Conservation (phyloP, 1,140 invertebrate species). For the Radopholus similis region DNA sequence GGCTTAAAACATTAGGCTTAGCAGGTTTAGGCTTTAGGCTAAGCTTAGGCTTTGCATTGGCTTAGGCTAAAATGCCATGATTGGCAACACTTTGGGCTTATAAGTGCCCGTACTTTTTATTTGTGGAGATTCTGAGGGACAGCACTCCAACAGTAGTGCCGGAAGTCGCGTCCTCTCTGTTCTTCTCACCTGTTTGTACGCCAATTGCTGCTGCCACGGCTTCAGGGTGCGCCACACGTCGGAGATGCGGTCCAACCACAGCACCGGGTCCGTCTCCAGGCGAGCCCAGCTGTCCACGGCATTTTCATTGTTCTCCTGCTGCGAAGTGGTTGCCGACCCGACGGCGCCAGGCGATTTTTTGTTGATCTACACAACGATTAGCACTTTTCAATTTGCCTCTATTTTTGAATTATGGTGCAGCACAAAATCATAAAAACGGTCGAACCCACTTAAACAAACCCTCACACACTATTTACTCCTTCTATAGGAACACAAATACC, state of each 20-base stretch:
- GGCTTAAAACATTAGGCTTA: too few relatives aligned
- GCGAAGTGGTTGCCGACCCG: not conserved
- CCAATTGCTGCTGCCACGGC: constrained; percentile 47
- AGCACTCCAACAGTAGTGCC: too few relatives aligned
- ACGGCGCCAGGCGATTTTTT: not conserved
- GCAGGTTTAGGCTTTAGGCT: too few relatives aligned
- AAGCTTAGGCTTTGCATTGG: too few relatives aligned
- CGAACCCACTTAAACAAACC: too few relatives aligned
- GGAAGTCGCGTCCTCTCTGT: too few relatives aligned
- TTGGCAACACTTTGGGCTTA: not conserved
- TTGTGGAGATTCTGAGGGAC: not conserved
- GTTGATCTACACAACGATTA: not conserved
- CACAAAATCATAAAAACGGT: too few relatives aligned
- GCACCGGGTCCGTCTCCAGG: constrained; percentile 73
- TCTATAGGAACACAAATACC: not conserved
- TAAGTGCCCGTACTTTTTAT: not conserved
- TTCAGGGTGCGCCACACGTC: constrained; percentile 71
- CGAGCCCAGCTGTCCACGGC: constrained; percentile 57
- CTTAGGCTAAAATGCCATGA: too few relatives aligned
- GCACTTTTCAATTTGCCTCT: too few relatives aligned
- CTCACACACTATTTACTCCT: too few relatives aligned
- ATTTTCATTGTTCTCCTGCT: constrained; percentile 30
- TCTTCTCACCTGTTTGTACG: constrained; percentile 15
- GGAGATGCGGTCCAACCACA: constrained; percentile 86
- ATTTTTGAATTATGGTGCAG: too few relatives aligned